Percentiles rank a stretch among this genome's conserved stretches.
Conservation (phyloP, 1,140 invertebrate genomes). For the Bradysia coprophila region DNA sequence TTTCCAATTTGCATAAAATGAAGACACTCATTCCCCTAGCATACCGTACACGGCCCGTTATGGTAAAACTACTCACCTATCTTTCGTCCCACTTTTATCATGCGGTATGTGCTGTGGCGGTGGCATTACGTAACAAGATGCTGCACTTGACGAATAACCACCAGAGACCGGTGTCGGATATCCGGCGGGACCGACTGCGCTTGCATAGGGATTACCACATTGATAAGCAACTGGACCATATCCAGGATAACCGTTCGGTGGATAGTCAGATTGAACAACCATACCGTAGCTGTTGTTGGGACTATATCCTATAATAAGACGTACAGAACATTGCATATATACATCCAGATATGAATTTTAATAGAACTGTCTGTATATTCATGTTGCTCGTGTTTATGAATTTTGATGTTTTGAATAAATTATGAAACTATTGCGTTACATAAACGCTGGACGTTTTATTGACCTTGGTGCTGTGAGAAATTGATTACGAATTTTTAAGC, state of each 20-base stretch:
- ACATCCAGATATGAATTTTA: background rate
- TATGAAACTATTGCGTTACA: no score
- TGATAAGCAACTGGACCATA: slow-evolving; percentile 47
- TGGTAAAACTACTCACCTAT: slow-evolving; percentile 63
- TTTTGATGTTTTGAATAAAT: no score
- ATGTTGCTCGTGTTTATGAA: no score
- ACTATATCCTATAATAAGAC: slow-evolving; percentile 43
- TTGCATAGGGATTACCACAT: slow-evolving; percentile 24
- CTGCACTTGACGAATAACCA: slow-evolving; percentile 45
- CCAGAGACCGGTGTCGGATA: slow-evolving; percentile 41
- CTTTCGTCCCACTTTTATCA: slow-evolving; percentile 46
- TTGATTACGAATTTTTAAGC: no score
- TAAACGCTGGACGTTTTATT: no score
- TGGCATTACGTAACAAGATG: slow-evolving; percentile 67
- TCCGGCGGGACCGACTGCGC: slow-evolving; percentile 27
- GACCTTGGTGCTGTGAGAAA: no score
- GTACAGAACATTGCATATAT: background rate
- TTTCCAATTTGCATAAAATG: no score
- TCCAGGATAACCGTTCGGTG: slow-evolving; percentile 51
- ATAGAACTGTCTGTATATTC: no score
- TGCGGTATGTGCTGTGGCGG: slow-evolving; percentile 52
- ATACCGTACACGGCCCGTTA: no score
- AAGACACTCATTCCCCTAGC: no score
- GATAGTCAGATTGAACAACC: slow-evolving; percentile 55
- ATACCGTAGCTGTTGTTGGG: slow-evolving; percentile 69